Conservation (phyloP, 2,113 vertebrate genomes). For the Ophiodon elongatus region DNA sequence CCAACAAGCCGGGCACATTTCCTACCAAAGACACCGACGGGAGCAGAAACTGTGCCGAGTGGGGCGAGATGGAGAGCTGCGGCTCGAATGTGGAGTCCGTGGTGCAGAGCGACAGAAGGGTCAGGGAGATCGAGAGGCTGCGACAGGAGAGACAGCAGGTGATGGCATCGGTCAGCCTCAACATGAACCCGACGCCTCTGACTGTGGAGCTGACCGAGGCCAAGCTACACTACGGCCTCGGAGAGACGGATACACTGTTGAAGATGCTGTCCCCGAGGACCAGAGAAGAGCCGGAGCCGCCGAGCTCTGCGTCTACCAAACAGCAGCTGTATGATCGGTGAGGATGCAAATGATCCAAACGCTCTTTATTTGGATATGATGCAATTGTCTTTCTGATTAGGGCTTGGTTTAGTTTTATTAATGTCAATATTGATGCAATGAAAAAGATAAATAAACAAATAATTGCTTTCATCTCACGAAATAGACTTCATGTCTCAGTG, state of each 20-base stretch:
- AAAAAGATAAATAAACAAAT: neutral
- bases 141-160: slow-evolving; percentile 87
- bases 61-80: slow-evolving; percentile 41
- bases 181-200: slow-evolving; percentile 86
- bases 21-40: slow-evolving; percentile 44
- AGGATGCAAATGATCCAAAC: neutral
- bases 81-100: slow-evolving; percentile 38
- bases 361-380: neutral
- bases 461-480: neutral
- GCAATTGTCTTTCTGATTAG: neutral
- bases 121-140: slow-evolving; percentile 85
- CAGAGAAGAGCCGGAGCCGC: slow-evolving; percentile 73
- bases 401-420: neutral
- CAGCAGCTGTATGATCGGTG: slow-evolving; percentile 89
- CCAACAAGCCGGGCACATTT: slow-evolving; percentile 10
- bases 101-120: slow-evolving; percentile 59
- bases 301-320: slow-evolving; percentile 67
- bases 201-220: slow-evolving; percentile 93
- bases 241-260: slow-evolving; percentile 90
- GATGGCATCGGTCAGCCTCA: slow-evolving; percentile 87
- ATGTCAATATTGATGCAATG: neutral
- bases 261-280: slow-evolving; percentile 86
- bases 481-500: neutral
- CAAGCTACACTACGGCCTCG: slow-evolving; percentile 90
- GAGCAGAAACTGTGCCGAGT: slow-evolving; percentile 28